Percentiles rank a stretch among this genome's conserved stretches.
phyloP scores from a whole-genome alignment of 2,797 vertebrate genomes.

The Sebastes aleutianus region DNA sequence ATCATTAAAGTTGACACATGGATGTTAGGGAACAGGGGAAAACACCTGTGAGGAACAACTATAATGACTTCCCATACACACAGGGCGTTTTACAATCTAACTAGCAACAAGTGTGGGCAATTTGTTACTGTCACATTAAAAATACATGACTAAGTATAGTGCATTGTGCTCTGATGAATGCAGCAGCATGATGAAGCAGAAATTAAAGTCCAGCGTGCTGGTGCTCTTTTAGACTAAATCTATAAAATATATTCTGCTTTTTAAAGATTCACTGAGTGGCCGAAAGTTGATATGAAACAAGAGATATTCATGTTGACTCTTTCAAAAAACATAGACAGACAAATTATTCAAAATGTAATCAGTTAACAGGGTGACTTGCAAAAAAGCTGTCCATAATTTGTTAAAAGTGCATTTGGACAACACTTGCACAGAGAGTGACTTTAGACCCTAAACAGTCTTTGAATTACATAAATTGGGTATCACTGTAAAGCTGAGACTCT shows the following conservation, averaged over 20 bases:
- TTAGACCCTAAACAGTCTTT: neutral
- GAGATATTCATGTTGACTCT: too few species aligned
- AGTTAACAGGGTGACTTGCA: neutral
- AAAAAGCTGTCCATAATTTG: neutral
- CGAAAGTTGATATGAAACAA: conserved; percentile 13
- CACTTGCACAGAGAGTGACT: neutral
- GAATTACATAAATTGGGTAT: too few species aligned
- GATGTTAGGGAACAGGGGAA: neutral
- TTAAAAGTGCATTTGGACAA: neutral
- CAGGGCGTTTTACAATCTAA: conserved; percentile 5
- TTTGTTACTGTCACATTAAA: conserved; percentile 49
- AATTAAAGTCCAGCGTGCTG: neutral
- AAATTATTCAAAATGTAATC: conserved; percentile 12
- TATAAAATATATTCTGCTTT: neutral
- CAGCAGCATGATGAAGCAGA: conserved; percentile 14
- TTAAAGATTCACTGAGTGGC: neutral
- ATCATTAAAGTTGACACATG: neutral
- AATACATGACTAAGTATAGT: conserved; percentile 36
- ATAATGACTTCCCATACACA: neutral
- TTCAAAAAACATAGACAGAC: neutral
- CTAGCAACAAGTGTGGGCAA: conserved; percentile 32
- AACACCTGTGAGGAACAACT: conserved; percentile 10
- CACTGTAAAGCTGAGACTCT: too few species aligned
- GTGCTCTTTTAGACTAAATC: neutral
- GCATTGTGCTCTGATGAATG: conserved; percentile 3